Evolutionary conservation across 2,113 vertebrate genomes (phyloP).

Genomic region (Anas platyrhynchos): DNA sequence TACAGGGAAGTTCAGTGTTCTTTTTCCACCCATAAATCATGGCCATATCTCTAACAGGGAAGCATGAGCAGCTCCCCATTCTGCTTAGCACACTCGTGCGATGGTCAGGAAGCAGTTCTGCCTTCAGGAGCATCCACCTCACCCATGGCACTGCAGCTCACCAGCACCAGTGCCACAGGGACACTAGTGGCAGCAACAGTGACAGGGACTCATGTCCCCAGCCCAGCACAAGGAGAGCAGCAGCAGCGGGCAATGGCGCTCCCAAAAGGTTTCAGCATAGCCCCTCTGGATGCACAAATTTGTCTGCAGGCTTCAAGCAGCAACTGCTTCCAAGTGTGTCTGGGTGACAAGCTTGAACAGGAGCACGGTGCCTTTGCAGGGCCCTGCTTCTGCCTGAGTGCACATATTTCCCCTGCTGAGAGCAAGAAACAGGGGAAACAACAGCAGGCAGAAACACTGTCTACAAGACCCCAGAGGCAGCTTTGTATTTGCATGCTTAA

Average conservation of each 20-base stretch:
- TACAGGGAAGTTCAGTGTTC: rapidly evolving
- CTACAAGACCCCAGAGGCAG: not conserved
- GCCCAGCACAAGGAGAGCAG: not conserved
- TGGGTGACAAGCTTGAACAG: not conserved
- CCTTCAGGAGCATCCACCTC: not conserved
- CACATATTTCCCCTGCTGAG: rapidly evolving
- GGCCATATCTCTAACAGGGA: not conserved
- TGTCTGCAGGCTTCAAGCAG: not conserved
- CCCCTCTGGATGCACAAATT: not conserved
- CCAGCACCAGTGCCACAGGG: not conserved
- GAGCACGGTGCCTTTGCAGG: rapidly evolving
- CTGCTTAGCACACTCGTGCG: no score
- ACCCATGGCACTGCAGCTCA: no score
- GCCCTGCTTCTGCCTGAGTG: not conserved
- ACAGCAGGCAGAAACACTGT: not conserved
- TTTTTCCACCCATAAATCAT: not conserved
- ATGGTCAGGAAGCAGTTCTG: rapidly evolving
- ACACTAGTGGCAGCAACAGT: not conserved
- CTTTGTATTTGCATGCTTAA: rapidly evolving
- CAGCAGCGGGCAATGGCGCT: not conserved
- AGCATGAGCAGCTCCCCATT: rapidly evolving
- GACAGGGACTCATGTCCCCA: not conserved
- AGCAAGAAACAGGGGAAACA: not conserved
- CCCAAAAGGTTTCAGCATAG: not conserved
- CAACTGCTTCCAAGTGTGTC: not conserved